Conservation (phyloP, 2,888 invertebrate species). For the Ophion ellenae region DNA sequence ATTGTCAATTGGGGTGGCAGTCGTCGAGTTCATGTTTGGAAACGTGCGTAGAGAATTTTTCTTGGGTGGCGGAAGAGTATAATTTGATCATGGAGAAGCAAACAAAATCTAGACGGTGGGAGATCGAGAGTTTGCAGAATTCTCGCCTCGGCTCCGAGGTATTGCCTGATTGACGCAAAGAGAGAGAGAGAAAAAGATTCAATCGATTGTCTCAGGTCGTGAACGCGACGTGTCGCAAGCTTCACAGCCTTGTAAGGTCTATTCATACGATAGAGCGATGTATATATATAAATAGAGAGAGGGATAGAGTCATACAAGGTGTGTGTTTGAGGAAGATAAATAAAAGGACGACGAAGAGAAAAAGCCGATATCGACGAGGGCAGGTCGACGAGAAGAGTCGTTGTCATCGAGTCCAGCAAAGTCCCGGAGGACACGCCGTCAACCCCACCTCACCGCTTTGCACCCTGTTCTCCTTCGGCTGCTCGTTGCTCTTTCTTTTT, state of each 20-base stretch:
- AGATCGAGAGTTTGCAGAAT: not conserved
- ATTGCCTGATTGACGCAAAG: constrained; percentile 21
- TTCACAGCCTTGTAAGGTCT: constrained; percentile 2
- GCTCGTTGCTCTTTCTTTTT: constrained; percentile 20
- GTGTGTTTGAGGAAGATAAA: constrained; percentile 26
- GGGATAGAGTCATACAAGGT: constrained; percentile 15
- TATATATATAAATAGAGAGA: constrained; percentile 10
- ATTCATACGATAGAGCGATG: constrained; percentile 25
- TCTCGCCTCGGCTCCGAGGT: not conserved
- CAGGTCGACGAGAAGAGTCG: constrained; percentile 58
- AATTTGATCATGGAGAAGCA: not conserved
- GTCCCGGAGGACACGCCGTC: constrained; percentile 45
- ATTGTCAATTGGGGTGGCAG: no score
- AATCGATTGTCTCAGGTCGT: constrained; percentile 52
- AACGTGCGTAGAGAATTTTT: not conserved
- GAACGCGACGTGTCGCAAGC: constrained; percentile 45
- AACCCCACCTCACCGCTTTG: constrained; percentile 14
- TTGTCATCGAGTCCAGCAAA: constrained; percentile 60
- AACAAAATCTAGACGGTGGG: not conserved
- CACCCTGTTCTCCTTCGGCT: constrained; percentile 18
- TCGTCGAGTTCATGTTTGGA: not conserved
- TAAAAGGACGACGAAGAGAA: constrained; percentile 26
- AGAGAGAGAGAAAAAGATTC: constrained; percentile 39
- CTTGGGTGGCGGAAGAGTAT: not conserved
- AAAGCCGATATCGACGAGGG: constrained; percentile 46